phyloP scores from a whole-genome alignment of 2,888 invertebrate species.

The Actias luna region DNA sequence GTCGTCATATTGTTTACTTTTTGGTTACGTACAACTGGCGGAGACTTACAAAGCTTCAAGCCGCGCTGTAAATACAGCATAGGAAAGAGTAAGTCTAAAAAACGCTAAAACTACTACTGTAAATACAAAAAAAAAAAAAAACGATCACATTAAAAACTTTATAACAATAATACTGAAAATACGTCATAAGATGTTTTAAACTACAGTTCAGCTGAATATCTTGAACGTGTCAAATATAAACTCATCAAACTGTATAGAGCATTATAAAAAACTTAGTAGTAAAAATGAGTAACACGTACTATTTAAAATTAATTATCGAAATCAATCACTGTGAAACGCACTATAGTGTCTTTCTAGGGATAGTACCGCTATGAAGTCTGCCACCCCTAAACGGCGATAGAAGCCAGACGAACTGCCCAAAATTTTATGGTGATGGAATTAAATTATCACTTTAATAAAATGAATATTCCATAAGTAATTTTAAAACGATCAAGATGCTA shows the following conservation, averaged over 20 bases:
- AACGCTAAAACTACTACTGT: neutral
- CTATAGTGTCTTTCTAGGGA: too few species aligned
- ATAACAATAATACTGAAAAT: constrained; percentile 56
- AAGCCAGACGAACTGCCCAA: too few species aligned
- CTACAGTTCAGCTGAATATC: constrained; percentile 44
- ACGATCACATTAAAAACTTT: constrained; percentile 41
- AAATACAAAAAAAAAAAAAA: constrained; percentile 25
- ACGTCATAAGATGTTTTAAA: constrained; percentile 33
- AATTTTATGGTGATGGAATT: too few species aligned
- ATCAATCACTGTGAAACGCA: too few species aligned
- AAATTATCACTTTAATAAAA: too few species aligned
- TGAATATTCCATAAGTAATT: neutral
- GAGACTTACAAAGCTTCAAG: neutral
- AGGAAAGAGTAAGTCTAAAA: neutral
- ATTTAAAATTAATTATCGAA: too few species aligned
- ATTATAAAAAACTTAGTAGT: too few species aligned
- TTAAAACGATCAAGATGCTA: constrained; percentile 5
- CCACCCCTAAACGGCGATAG: too few species aligned
- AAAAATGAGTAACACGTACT: too few species aligned
- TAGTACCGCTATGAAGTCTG: too few species aligned
- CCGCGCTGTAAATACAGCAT: neutral
- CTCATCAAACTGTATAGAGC: neutral
- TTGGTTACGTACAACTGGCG: too few species aligned
- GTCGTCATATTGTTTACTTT: too few species aligned
- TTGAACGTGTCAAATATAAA: constrained; percentile 12